These are phyloP conservation scores for Naso thynnoides DNA, from an alignment of 2,797 vertebrate genomes.

Conservation along the genomic window DNA sequence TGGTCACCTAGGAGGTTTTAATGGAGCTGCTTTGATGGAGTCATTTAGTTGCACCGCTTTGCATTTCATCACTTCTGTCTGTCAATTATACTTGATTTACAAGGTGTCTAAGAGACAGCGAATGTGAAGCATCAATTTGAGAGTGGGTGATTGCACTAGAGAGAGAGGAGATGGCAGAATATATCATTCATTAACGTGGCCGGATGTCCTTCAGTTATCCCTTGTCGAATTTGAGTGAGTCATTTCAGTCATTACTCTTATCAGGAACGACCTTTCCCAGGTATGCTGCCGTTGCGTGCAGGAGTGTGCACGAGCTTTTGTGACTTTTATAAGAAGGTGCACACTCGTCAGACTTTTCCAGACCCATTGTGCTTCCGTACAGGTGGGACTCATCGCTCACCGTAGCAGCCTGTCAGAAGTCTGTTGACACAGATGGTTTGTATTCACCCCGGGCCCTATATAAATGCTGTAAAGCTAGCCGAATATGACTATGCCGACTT, in stretches of 20 bases:
- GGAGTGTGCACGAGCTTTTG: conserved; percentile 28
- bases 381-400: conserved; percentile 76
- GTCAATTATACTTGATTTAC: conserved; percentile 84
- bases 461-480: conserved; percentile 62
- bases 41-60: conserved; percentile 78
- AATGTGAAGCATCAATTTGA: conserved; percentile 81
- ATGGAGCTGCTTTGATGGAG: conserved; percentile 77
- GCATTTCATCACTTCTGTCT: conserved; percentile 82
- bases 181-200: conserved; percentile 78
- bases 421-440: conserved; percentile 82
- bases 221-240: conserved; percentile 71
- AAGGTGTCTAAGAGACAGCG: conserved; percentile 70
- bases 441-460: conserved; percentile 67
- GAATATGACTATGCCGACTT: conserved; percentile 51
- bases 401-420: conserved; percentile 57
- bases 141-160: conserved; percentile 74
- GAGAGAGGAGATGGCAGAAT: conserved; percentile 67
- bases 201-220: conserved; percentile 81
- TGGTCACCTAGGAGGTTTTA: conserved; percentile 76
- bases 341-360: conserved; percentile 43
- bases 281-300: conserved; percentile 35
- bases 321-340: conserved; percentile 46
- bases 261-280: conserved; percentile 62
- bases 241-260: conserved; percentile 71
- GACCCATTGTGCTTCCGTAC: conserved; percentile 59